phyloP scores from a whole-genome alignment of 2,888 invertebrate species.

The Phalera bucephala region DNA sequence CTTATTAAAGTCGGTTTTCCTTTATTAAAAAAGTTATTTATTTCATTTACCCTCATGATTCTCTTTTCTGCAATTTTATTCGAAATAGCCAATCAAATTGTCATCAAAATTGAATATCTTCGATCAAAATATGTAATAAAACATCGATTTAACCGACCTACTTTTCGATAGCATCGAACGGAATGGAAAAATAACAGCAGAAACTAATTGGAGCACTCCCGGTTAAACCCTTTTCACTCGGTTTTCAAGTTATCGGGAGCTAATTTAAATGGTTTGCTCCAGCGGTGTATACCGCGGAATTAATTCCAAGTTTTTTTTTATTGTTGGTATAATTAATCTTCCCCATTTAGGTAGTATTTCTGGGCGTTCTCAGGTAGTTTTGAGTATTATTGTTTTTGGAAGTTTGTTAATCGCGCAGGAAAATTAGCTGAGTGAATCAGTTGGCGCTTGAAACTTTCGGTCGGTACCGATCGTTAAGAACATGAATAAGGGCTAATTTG shows the following conservation, averaged over 20 bases:
- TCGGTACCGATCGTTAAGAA: background rate
- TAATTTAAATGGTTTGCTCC: slow-evolving; percentile 79
- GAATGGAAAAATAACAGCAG: slow-evolving; percentile 80
- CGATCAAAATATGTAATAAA: slow-evolving; percentile 26
- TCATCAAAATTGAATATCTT: too few species aligned
- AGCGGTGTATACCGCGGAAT: slow-evolving; percentile 59
- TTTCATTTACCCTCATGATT: background rate
- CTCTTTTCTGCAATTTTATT: slow-evolving; percentile 5
- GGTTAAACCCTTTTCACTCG: slow-evolving; percentile 76
- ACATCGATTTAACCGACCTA: slow-evolving; percentile 60
- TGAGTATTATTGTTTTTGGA: slow-evolving; percentile 13
- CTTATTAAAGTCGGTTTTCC: too few species aligned
- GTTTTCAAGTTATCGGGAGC: slow-evolving; percentile 74
- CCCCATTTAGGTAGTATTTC: slow-evolving; percentile 22
- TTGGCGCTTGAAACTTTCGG: slow-evolving; percentile 6
- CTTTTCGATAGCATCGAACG: slow-evolving; percentile 55
- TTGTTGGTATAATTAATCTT: slow-evolving; percentile 47
- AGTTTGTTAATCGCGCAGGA: background rate
- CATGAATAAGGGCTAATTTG: background rate
- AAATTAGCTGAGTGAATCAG: slow-evolving; percentile 4
- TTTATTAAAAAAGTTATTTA: too few species aligned
- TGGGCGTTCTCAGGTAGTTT: slow-evolving; percentile 24
- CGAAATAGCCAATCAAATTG: slow-evolving; percentile 8
- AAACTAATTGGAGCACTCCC: slow-evolving; percentile 77
- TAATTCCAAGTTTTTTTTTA: slow-evolving; percentile 56